These are phyloP conservation scores for Epicauta chinensis DNA, from an alignment of 1,140 invertebrate species.

Conservation along the genomic window DNA sequence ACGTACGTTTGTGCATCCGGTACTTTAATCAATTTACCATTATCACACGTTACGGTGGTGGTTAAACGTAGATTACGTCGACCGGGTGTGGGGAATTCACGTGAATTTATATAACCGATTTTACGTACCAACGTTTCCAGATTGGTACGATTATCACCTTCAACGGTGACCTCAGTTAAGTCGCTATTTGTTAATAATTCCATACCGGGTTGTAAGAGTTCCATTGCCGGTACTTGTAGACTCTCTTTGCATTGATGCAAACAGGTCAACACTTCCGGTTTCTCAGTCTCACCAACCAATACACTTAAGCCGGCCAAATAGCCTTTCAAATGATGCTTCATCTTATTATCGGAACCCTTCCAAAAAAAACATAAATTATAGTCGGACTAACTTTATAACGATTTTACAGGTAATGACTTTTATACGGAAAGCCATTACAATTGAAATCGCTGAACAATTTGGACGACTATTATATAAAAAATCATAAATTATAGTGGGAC, in stretches of 20 bases:
- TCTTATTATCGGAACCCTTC: conserved; percentile 76
- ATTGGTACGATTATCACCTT: conserved; percentile 83
- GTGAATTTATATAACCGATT: conserved; percentile 84
- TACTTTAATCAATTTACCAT: conserved; percentile 62
- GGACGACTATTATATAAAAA: too few relatives aligned
- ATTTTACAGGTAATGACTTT: neutral
- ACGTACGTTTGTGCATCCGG: conserved; percentile 75
- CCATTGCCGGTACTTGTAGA: conserved; percentile 67
- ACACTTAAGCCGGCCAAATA: conserved; percentile 83
- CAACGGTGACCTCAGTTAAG: conserved; percentile 84
- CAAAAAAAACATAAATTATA: conserved; percentile 8
- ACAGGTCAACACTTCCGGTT: conserved; percentile 73
- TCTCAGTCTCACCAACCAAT: conserved; percentile 71
- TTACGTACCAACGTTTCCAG: conserved; percentile 80
- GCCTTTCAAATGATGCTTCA: conserved; percentile 82
- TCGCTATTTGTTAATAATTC: conserved; percentile 67
- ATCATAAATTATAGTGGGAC: too few relatives aligned
- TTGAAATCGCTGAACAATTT: too few relatives aligned
- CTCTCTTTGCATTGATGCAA: conserved; percentile 82
- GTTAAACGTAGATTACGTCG: conserved; percentile 78
- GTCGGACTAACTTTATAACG: neutral
- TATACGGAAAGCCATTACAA: too few relatives aligned
- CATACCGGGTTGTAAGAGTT: conserved; percentile 68
- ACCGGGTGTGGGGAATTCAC: conserved; percentile 88
- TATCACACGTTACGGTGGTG: conserved; percentile 70